Percentiles rank a stretch among this genome's conserved stretches.
These are phyloP conservation scores for Dorcus hopei DNA, from an alignment of 2,888 invertebrate species.

Conservation along the genomic window DNA sequence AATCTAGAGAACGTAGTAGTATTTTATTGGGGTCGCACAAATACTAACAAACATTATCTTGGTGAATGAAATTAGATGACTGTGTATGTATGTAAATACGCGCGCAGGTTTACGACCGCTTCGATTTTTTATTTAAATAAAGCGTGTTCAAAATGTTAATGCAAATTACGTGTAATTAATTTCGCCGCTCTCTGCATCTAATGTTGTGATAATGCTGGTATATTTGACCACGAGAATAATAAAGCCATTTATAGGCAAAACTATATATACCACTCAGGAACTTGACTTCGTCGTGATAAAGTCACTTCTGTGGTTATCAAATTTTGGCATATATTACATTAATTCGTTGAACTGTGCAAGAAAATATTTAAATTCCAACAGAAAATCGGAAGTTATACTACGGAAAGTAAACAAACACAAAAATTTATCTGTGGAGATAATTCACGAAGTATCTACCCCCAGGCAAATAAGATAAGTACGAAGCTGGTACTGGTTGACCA, in stretches of 20 bases:
- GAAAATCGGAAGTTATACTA: conserved; percentile 1
- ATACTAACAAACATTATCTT: too few species aligned
- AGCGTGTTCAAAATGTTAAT: too few species aligned
- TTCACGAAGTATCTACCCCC: not conserved
- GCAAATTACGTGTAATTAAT: too few species aligned
- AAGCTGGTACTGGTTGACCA: not conserved
- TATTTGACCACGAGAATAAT: conserved; percentile 12
- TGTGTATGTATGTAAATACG: too few species aligned
- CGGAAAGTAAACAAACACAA: conserved; percentile 11
- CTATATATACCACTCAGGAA: not conserved
- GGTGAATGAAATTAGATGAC: too few species aligned
- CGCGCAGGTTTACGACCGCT: too few species aligned
- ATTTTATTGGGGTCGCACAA: too few species aligned
- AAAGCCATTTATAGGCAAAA: conserved; percentile 21
- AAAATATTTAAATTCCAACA: too few species aligned
- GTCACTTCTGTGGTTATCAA: not conserved
- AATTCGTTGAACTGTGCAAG: too few species aligned
- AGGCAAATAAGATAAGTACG: not conserved
- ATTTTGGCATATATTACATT: too few species aligned
- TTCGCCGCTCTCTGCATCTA: not conserved
- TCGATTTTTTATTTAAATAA: too few species aligned
- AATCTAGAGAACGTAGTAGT: too few species aligned
- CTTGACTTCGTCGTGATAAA: conserved; percentile 11
- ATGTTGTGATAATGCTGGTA: not conserved
- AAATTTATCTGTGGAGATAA: not conserved